Conservation (phyloP, 2,888 invertebrate species). For the Merodon equestris region DNA sequence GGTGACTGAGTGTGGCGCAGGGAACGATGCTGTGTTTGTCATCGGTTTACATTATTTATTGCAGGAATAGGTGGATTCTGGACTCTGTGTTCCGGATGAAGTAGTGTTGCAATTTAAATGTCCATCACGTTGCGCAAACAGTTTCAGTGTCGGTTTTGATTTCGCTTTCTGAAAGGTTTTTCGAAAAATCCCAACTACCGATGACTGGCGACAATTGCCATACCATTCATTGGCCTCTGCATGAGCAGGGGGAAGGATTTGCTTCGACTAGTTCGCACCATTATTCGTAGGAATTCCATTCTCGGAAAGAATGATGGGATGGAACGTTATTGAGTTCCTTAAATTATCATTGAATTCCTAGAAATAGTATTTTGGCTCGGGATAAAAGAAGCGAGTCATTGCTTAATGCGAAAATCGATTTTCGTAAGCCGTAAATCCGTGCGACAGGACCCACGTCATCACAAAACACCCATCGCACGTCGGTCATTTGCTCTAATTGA, state of each 20-base stretch:
- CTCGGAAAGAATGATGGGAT: too few relatives aligned
- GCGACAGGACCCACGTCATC: constrained; percentile 28
- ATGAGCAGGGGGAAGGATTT: too few relatives aligned
- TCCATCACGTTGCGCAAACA: constrained; percentile 62
- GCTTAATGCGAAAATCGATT: constrained; percentile 41
- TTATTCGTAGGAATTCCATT: too few relatives aligned
- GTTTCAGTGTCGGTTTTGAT: constrained; percentile 35
- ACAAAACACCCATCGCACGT: constrained; percentile 2
- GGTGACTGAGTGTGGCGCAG: constrained; percentile 9
- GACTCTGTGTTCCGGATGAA: background rate
- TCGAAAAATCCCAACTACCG: too few relatives aligned
- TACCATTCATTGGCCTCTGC: too few relatives aligned
- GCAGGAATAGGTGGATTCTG: constrained; percentile 53
- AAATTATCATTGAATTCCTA: too few relatives aligned
- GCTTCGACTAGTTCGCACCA: too few relatives aligned
- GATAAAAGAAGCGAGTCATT: background rate
- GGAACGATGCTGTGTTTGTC: constrained; percentile 39
- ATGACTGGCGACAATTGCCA: too few relatives aligned
- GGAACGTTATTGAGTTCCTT: too few relatives aligned
- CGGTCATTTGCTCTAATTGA: constrained; percentile 42
- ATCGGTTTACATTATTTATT: constrained; percentile 62
- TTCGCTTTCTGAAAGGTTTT: too few relatives aligned
- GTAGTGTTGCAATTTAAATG: constrained; percentile 60
- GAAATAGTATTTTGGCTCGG: too few relatives aligned
- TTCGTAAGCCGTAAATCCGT: constrained; percentile 13